Conservation (phyloP, 1,140 invertebrate species). For the Plectrocnemia conspersa region DNA sequence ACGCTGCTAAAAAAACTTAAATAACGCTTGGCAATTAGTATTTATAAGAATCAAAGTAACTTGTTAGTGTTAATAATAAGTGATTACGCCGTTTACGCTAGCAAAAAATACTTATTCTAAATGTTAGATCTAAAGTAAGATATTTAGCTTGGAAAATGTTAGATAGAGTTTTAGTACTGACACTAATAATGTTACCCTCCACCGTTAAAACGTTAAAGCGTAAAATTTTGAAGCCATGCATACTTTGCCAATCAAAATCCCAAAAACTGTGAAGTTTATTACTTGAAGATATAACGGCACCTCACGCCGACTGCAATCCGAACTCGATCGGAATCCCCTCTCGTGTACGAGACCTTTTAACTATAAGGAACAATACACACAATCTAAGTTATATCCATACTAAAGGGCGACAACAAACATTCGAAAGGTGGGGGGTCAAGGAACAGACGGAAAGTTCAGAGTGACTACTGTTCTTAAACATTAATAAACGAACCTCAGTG, state of each 20-base stretch:
- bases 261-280: slow-evolving; percentile 6
- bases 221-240: neutral
- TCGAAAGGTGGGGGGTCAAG: neutral
- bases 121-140: too few species aligned
- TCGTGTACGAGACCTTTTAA: slow-evolving; percentile 30
- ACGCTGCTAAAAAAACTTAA: neutral
- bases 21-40: slow-evolving; percentile 1
- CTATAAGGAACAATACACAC: slow-evolving; percentile 25
- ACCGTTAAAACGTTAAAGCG: slow-evolving; percentile 14
- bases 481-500: neutral
- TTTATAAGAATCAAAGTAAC: neutral
- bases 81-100: too few species aligned
- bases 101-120: too few species aligned
- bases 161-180: slow-evolving; percentile 5
- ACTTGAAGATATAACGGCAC: slow-evolving; percentile 13
- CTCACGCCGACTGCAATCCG: slow-evolving; percentile 26
- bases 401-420: neutral
- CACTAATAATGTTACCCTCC: neutral
- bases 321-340: slow-evolving; percentile 31
- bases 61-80: too few species aligned
- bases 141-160: slow-evolving; percentile 7
- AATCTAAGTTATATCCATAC: slow-evolving; percentile 12
- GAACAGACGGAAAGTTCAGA: neutral
- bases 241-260: neutral
- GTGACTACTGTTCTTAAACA: neutral